Percentiles rank a stretch among this genome's conserved stretches.
Conservation (phyloP, 2,888 invertebrate species). For the Xylota segnis region DNA sequence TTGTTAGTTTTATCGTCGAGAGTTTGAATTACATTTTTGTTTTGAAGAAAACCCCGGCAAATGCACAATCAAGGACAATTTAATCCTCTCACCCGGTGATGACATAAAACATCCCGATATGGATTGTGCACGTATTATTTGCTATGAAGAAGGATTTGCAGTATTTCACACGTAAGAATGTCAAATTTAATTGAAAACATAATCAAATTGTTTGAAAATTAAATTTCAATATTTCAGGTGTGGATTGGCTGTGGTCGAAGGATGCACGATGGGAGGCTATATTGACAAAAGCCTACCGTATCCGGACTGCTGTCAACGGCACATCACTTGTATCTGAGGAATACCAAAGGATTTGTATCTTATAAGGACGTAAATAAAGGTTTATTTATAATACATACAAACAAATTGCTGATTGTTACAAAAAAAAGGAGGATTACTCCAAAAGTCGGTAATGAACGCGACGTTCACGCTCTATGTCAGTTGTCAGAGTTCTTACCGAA, state of each 20-base stretch:
- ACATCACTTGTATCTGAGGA: slow-evolving; percentile 7
- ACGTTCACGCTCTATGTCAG: too few species aligned
- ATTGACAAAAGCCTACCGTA: slow-evolving; percentile 27
- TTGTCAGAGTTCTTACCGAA: too few species aligned
- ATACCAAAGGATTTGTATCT: too few species aligned
- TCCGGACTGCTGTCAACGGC: slow-evolving; percentile 51
- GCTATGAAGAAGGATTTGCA: slow-evolving; percentile 59
- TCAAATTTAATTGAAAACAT: neutral
- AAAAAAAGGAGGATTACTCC: too few species aligned
- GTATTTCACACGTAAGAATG: slow-evolving; percentile 75
- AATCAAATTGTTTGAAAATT: too few species aligned
- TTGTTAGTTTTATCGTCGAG: neutral
- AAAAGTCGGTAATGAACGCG: too few species aligned
- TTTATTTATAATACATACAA: too few species aligned
- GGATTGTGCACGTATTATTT: slow-evolving; percentile 76
- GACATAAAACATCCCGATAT: slow-evolving; percentile 50
- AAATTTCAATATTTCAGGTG: slow-evolving; percentile 76
- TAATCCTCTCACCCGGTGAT: slow-evolving; percentile 73
- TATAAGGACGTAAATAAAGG: too few species aligned
- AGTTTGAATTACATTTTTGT: neutral
- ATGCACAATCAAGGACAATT: slow-evolving; percentile 71
- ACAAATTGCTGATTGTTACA: too few species aligned
- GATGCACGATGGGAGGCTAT: slow-evolving; percentile 70
- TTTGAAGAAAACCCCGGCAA: slow-evolving; percentile 78
- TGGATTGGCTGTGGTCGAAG: slow-evolving; percentile 47